Conservation (phyloP, 2,113 vertebrate genomes). For the Eira barbara region DNA sequence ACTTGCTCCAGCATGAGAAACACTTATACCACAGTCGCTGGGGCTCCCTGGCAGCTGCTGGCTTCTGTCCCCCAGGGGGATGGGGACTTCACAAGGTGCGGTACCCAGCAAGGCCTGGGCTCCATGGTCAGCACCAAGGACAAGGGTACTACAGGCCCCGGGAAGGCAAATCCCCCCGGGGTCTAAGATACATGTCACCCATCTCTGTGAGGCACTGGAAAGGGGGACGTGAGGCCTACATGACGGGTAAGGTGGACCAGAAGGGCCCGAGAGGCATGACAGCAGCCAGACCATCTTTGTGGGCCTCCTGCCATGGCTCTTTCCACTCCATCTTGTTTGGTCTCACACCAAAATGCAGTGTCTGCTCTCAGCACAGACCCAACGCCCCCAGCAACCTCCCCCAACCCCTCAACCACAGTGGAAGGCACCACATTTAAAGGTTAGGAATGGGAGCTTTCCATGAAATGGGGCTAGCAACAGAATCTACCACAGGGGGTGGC, state of each 20-base stretch:
- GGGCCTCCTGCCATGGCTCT: not conserved
- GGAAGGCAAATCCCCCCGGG: no score
- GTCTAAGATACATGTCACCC: no score
- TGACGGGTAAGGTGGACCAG: not conserved
- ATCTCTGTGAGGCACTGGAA: not conserved
- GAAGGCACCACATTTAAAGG: not conserved
- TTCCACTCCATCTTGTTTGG: accelerated
- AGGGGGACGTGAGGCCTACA: not conserved
- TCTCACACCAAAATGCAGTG: not conserved
- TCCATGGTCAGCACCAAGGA: not conserved
- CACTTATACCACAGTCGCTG: not conserved
- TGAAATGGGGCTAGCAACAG: not conserved
- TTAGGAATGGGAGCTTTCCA: not conserved
- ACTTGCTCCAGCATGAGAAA: not conserved
- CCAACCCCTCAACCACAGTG: accelerated
- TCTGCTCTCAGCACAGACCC: not conserved
- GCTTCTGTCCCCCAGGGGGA: not conserved
- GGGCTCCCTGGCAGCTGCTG: not conserved
- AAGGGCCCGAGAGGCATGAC: not conserved
- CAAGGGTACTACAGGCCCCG: accelerated
- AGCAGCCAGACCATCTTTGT: no score
- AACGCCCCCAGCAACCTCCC: not conserved
- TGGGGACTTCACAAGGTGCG: not conserved
- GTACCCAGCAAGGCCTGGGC: not conserved
- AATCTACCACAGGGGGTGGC: not conserved